Evolutionary conservation across 2,888 invertebrate genomes (phyloP).

Genomic region (Trissolcus japonicus): DNA sequence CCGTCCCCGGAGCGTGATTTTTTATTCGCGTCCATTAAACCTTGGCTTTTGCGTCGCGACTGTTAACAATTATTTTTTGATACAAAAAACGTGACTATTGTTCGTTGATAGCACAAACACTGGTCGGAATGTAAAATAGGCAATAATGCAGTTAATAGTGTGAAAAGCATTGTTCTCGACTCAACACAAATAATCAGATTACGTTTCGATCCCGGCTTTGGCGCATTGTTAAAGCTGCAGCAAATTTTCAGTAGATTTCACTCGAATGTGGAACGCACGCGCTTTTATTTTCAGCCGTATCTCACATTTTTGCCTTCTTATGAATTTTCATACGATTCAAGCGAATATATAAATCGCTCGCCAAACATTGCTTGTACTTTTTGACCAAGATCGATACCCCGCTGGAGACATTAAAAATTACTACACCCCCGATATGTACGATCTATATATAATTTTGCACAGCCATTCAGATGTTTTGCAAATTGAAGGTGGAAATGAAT

Average conservation of each 20-base stretch:
- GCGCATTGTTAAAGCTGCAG: conserved; percentile 35
- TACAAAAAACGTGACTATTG: conserved; percentile 25
- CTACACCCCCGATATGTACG: no score
- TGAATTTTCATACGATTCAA: conserved; percentile 25
- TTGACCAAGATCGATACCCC: no score
- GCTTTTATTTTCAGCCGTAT: conserved; percentile 4
- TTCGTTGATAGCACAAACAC: conserved; percentile 23
- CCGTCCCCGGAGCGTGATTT: background rate
- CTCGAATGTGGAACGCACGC: conserved; percentile 15
- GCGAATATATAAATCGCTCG: conserved; percentile 18
- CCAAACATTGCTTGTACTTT: background rate
- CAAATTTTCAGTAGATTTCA: conserved; percentile 34
- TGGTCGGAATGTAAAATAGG: conserved; percentile 38
- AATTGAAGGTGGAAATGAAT: no score
- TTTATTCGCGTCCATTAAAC: background rate
- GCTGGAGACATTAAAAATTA: no score
- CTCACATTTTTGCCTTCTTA: conserved; percentile 32
- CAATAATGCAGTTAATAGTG: conserved; percentile 47
- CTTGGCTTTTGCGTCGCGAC: conserved; percentile 8
- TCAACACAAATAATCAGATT: conserved; percentile 42
- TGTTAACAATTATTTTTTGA: conserved; percentile 22
- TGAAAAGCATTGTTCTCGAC: conserved; percentile 38
- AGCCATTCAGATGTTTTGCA: no score
- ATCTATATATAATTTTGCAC: no score
- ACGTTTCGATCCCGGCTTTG: conserved; percentile 26